Evolutionary conservation across 2,797 vertebrate species (phyloP).

Genomic region (Dendrocincla tyrannina): DNA sequence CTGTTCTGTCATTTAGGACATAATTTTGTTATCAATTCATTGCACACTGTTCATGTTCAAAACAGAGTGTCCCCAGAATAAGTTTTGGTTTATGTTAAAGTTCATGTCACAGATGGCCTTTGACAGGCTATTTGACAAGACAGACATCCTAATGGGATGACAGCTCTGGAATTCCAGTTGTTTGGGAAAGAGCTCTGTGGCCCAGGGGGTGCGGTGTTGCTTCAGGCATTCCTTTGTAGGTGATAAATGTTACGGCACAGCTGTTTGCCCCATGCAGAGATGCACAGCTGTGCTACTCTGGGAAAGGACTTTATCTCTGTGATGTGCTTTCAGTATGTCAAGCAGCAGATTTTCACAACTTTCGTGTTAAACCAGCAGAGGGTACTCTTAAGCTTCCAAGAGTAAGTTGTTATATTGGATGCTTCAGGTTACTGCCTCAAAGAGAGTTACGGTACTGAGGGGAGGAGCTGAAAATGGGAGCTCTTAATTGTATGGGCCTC

Average conservation of each 20-base stretch:
- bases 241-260: not conserved
- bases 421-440: too few species aligned
- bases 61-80: not conserved
- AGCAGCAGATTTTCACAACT: not conserved
- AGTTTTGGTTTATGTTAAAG: not conserved
- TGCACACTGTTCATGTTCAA: not conserved
- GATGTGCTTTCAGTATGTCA: not conserved
- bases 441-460: not conserved
- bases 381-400: conserved; percentile 18
- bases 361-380: conserved; percentile 27
- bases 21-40: conserved; percentile 36
- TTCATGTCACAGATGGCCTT: not conserved
- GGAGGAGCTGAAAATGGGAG: not conserved
- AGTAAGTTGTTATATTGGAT: rapidly evolving
- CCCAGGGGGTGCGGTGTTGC: not conserved
- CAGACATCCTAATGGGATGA: not conserved
- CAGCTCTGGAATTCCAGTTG: conserved; percentile 25
- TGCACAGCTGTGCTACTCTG: not conserved
- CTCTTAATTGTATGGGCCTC: not conserved
- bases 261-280: not conserved
- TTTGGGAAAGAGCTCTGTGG: not conserved
- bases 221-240: conserved; percentile 15
- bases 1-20: not conserved
- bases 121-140: conserved; percentile 4
- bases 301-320: not conserved